phyloP scores from a whole-genome alignment of 2,888 invertebrate genomes.

The Synergus itoensis region DNA sequence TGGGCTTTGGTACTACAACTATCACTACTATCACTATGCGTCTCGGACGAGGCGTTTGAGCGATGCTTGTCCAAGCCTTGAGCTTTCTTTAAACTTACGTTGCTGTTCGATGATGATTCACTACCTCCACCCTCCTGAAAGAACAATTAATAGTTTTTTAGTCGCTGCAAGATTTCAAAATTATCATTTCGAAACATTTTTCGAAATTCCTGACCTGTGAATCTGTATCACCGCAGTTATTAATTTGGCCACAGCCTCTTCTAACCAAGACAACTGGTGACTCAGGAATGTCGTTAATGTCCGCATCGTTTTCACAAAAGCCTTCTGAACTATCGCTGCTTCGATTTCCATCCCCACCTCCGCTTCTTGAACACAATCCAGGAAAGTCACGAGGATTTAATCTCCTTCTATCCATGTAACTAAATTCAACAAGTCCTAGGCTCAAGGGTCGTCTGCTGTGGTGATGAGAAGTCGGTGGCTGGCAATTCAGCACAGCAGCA shows the following conservation, averaged over 20 bases:
- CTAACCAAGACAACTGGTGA: constrained; percentile 78
- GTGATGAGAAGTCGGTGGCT: constrained; percentile 79
- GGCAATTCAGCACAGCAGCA: constrained; percentile 90
- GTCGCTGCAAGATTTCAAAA: background rate
- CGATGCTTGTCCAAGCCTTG: constrained; percentile 74
- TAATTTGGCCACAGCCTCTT: constrained; percentile 80
- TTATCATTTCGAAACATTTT: too few species aligned
- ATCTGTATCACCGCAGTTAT: constrained; percentile 74
- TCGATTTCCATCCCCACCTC: constrained; percentile 85
- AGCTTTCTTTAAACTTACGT: constrained; percentile 75
- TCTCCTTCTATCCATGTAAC: constrained; percentile 73
- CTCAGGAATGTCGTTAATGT: constrained; percentile 81
- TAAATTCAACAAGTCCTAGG: constrained; percentile 78
- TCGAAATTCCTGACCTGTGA: constrained; percentile 66
- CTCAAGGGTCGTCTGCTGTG: constrained; percentile 74
- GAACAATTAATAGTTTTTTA: constrained; percentile 13
- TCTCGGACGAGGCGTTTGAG: constrained; percentile 75
- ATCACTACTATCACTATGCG: constrained; percentile 77
- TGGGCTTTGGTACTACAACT: constrained; percentile 74
- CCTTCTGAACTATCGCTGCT: constrained; percentile 98
- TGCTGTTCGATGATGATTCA: constrained; percentile 79
- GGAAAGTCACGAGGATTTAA: constrained; percentile 74
- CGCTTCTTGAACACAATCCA: constrained; percentile 68
- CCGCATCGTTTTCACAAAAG: constrained; percentile 96
- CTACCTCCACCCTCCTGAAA: constrained; percentile 84